Percentiles rank a stretch among this genome's conserved stretches.
Conservation (phyloP, 2,888 invertebrate species). For the Tinea pellionella region DNA sequence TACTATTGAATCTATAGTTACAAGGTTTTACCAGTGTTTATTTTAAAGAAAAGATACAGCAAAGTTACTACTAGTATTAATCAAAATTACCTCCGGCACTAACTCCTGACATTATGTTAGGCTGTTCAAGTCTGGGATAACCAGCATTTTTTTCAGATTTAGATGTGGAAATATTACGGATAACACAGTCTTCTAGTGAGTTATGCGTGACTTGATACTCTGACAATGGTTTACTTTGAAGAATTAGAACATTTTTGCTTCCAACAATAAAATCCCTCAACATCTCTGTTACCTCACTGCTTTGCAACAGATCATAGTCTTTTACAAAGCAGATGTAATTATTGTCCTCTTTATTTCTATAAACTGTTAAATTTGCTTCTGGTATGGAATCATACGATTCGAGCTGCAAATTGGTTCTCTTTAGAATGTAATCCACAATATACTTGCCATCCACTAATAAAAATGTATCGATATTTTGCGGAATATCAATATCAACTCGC, state of each 20-base stretch:
- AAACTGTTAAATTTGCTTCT: constrained; percentile 39
- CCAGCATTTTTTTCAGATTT: constrained; percentile 23
- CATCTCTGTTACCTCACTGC: constrained; percentile 47
- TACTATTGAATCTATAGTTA: neutral
- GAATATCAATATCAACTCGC: constrained; percentile 25
- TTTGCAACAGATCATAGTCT: constrained; percentile 44
- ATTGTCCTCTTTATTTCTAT: constrained; percentile 28
- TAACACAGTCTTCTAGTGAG: constrained; percentile 30
- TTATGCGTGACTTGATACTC: constrained; percentile 40
- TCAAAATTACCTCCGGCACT: constrained; percentile 52
- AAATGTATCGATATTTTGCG: constrained; percentile 34
- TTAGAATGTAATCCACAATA: constrained; percentile 37
- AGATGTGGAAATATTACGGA: constrained; percentile 36
- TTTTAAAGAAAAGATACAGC: too few relatives aligned
- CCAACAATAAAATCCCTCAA: constrained; percentile 33
- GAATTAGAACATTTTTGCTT: constrained; percentile 38
- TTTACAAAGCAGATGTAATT: constrained; percentile 43
- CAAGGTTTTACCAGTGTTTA: too few relatives aligned
- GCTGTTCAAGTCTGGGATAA: constrained; percentile 51
- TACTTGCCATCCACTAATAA: constrained; percentile 52
- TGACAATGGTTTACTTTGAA: constrained; percentile 46
- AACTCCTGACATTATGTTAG: constrained; percentile 57
- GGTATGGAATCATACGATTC: constrained; percentile 35
- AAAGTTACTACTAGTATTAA: too few relatives aligned
- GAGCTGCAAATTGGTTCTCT: constrained; percentile 26